Conservation (phyloP, 2,113 vertebrate species). For the Zosterops japonicus region DNA sequence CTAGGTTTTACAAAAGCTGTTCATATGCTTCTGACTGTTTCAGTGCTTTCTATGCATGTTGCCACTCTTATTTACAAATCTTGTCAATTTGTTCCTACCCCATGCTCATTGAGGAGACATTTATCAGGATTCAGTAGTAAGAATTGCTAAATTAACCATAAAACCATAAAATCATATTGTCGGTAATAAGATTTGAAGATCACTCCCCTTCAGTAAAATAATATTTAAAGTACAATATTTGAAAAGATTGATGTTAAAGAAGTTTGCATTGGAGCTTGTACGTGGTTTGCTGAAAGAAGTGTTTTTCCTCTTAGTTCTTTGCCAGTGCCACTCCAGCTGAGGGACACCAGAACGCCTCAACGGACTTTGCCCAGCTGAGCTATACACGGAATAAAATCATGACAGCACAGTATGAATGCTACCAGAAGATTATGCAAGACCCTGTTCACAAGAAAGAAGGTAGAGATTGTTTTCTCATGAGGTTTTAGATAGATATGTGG, state of each 20-base stretch:
- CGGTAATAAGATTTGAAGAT: neutral
- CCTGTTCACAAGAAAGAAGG: slow-evolving; percentile 71
- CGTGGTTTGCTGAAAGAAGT: neutral
- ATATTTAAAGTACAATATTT: neutral
- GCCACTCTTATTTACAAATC: neutral
- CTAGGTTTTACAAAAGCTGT: neutral
- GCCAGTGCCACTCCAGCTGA: slow-evolving; percentile 73
- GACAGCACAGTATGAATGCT: slow-evolving; percentile 96
- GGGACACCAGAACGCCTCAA: neutral
- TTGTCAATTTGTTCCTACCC: neutral
- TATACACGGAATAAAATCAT: slow-evolving; percentile 91
- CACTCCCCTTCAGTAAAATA: neutral
- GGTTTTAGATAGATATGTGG: neutral
- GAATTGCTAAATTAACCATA: neutral
- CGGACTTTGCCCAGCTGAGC: slow-evolving; percentile 57
- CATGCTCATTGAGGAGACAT: neutral
- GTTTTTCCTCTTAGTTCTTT: slow-evolving; percentile 67
- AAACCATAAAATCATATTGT: neutral
- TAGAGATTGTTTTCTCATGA: slow-evolving; percentile 4
- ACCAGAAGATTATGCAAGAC: slow-evolving; percentile 93
- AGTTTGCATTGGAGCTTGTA: neutral
- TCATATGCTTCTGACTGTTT: neutral
- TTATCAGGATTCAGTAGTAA: neutral
- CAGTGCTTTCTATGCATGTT: neutral
- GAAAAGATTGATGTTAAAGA: neutral